Evolutionary conservation across 2,888 invertebrate species (phyloP).

Genomic region (Zygogramma bicolorata): DNA sequence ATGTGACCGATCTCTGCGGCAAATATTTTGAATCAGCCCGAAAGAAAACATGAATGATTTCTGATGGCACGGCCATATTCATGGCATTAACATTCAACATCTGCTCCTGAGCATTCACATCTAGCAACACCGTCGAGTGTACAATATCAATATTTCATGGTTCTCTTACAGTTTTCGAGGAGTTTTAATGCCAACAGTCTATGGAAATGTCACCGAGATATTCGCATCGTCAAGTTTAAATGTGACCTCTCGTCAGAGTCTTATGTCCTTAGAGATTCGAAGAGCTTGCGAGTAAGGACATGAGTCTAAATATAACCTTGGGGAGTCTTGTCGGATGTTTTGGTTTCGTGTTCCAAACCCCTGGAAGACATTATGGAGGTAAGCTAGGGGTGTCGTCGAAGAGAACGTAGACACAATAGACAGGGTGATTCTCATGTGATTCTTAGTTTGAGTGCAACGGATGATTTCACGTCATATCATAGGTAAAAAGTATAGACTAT

Average conservation of each 20-base stretch:
- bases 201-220: conserved; percentile 36
- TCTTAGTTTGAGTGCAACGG: not conserved
- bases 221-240: conserved; percentile 25
- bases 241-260: conserved; percentile 27
- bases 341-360: not conserved
- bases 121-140: not conserved
- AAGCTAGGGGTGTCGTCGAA: not conserved
- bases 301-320: conserved; percentile 13
- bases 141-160: not conserved
- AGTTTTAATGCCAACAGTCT: conserved; percentile 19
- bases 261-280: not conserved
- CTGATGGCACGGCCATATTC: too few species aligned
- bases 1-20: too few species aligned
- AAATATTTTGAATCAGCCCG: not conserved
- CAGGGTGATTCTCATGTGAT: not conserved
- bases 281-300: not conserved
- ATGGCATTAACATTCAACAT: not conserved
- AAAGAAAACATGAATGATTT: not conserved
- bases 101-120: not conserved
- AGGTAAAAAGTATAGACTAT: too few species aligned
- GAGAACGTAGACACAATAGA: too few species aligned
- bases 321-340: conserved; percentile 15
- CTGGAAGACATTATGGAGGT: not conserved
- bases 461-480: too few species aligned
- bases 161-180: not conserved